Percentiles rank a stretch among this genome's conserved stretches.
Evolutionary conservation across 2,888 invertebrate genomes (phyloP).

Genomic region (Tolmerus cingulatus): DNA sequence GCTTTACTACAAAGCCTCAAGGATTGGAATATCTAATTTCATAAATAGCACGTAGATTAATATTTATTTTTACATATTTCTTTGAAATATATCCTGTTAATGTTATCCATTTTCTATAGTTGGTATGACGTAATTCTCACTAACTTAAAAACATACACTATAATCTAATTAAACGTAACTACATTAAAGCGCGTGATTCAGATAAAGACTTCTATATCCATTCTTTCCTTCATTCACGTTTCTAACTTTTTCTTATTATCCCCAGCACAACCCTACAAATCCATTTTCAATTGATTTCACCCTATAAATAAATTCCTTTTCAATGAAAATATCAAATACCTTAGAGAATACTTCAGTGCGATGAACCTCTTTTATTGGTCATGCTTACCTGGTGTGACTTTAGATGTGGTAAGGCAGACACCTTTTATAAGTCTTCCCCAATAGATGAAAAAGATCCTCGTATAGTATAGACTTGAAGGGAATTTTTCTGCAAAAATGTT

Average conservation of each 20-base stretch:
- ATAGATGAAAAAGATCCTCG: background rate
- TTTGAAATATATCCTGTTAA: background rate
- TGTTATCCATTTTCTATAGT: background rate
- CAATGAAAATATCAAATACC: background rate
- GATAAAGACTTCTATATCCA: background rate
- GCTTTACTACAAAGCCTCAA: background rate
- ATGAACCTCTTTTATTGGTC: background rate
- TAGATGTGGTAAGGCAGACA: background rate
- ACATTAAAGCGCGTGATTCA: background rate
- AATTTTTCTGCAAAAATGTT: background rate
- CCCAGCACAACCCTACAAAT: background rate
- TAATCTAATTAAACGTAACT: no score
- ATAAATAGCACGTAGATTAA: background rate
- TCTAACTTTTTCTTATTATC: background rate
- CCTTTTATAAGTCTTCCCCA: background rate
- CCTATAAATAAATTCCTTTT: background rate
- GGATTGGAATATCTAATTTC: background rate
- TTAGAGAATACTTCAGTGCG: background rate
- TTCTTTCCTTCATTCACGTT: background rate
- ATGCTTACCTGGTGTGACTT: background rate
- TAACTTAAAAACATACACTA: no score
- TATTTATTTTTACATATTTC: background rate
- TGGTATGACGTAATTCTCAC: no score
- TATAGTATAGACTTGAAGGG: background rate
- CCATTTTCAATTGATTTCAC: background rate